A percentile compares a stretch with the other conserved stretches of the same genome.
These are phyloP conservation scores for Lucinisca nassula DNA, from an alignment of 2,888 invertebrate species.

Conservation along the genomic window DNA sequence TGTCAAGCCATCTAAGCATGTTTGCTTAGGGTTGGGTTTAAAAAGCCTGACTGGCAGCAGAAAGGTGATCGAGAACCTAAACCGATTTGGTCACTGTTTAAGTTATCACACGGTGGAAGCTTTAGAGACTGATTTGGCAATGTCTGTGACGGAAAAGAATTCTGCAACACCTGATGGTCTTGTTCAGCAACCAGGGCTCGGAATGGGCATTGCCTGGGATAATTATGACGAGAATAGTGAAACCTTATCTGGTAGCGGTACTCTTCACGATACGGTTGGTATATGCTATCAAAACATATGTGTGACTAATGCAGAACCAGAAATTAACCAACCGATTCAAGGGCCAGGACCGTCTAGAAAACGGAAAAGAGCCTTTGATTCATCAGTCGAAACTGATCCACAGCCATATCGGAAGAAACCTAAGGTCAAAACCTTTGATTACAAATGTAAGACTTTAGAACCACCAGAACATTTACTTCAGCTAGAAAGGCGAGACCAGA, in stretches of 20 bases:
- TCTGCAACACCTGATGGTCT: slow-evolving; percentile 51
- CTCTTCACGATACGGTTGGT: slow-evolving; percentile 61
- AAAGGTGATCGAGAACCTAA: slow-evolving; percentile 47
- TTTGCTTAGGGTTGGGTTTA: slow-evolving; percentile 46
- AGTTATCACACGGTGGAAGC: slow-evolving; percentile 35
- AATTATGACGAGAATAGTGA: slow-evolving; percentile 64
- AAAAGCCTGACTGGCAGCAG: slow-evolving; percentile 51
- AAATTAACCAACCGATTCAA: too few species aligned
- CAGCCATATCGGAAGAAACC: slow-evolving; percentile 55
- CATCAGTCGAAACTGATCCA: neutral
- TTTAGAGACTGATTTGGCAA: slow-evolving; percentile 53
- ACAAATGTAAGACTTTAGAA: neutral
- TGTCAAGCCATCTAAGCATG: slow-evolving; percentile 48
- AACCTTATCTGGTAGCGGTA: slow-evolving; percentile 58
- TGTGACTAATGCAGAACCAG: neutral
- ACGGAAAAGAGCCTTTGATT: neutral
- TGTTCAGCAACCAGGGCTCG: slow-evolving; percentile 10
- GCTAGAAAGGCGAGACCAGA: neutral
- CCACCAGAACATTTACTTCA: neutral
- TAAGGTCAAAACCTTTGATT: slow-evolving; percentile 28
- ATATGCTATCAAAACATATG: slow-evolving; percentile 58
- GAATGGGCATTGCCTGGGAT: slow-evolving; percentile 55
- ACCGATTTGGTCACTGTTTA: slow-evolving; percentile 46
- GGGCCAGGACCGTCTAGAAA: neutral
- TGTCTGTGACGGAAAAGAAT: neutral